Conservation (phyloP, 2,797 vertebrate species). For the Oreortyx pictus region DNA sequence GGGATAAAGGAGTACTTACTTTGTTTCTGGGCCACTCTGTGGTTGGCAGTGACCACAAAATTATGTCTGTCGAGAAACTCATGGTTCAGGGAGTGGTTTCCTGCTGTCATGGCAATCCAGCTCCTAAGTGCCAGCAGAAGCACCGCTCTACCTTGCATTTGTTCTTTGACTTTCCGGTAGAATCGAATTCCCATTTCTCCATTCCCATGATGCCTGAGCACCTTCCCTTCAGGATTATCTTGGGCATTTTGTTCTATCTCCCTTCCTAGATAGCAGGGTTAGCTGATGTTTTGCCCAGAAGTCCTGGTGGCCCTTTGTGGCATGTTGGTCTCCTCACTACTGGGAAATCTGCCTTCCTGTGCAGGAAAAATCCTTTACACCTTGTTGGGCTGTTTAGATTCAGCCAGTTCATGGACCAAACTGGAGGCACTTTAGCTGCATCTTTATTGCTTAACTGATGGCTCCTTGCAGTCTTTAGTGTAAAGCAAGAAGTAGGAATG, state of each 20-base stretch:
- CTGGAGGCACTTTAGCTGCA: neutral
- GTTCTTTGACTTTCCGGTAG: neutral
- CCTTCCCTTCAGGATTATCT: neutral
- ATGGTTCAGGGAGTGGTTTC: neutral
- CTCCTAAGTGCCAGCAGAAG: neutral
- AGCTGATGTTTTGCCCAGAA: neutral
- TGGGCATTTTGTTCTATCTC: accelerated
- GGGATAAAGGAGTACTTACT: neutral
- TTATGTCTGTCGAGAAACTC: neutral
- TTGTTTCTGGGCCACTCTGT: neutral
- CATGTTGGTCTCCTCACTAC: neutral
- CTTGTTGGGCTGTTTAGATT: neutral
- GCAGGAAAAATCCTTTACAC: neutral
- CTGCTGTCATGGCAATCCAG: neutral
- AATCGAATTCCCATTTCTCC: neutral
- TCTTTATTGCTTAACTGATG: neutral
- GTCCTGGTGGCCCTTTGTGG: neutral
- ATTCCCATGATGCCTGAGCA: neutral
- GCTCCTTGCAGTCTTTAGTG: neutral
- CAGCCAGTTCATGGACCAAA: neutral
- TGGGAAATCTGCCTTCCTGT: neutral
- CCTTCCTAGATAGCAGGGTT: neutral
- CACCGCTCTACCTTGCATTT: neutral
- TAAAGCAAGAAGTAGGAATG: neutral
- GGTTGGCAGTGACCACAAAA: slow-evolving; percentile 54